Percentiles rank a stretch among this genome's conserved stretches.
Conservation (phyloP, 2,888 invertebrate genomes). For the Myopa testacea region DNA sequence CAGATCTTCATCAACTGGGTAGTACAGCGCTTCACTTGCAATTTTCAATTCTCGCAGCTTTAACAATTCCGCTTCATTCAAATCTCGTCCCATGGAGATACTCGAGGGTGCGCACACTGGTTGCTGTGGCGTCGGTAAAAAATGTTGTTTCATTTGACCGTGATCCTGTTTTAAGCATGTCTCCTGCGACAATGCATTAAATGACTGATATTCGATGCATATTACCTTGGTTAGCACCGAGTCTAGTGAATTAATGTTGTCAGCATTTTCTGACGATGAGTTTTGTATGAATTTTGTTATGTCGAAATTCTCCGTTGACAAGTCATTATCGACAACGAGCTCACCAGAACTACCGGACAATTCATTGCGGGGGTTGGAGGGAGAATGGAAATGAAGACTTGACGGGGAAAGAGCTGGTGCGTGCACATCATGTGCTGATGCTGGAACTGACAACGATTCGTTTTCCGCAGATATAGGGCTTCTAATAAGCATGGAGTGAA, state of each 20-base stretch:
- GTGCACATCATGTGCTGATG: slow-evolving; percentile 29
- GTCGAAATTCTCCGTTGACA: slow-evolving; percentile 52
- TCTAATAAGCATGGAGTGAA: slow-evolving; percentile 56
- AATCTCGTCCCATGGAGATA: slow-evolving; percentile 67
- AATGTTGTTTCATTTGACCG: slow-evolving; percentile 44
- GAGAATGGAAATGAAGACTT: slow-evolving; percentile 53
- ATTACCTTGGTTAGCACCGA: slow-evolving; percentile 88
- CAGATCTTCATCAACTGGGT: slow-evolving; percentile 86
- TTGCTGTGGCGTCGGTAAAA: slow-evolving; percentile 47
- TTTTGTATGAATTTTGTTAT: slow-evolving; percentile 56
- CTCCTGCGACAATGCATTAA: slow-evolving; percentile 64
- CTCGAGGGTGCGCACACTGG: slow-evolving; percentile 57
- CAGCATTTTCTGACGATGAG: slow-evolving; percentile 50
- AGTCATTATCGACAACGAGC: slow-evolving; percentile 42
- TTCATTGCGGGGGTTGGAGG: slow-evolving; percentile 49
- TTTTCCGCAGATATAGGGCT: slow-evolving; percentile 48
- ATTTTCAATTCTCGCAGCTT: slow-evolving; percentile 87
- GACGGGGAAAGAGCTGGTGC: slow-evolving; percentile 29
- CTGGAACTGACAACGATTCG: slow-evolving; percentile 7
- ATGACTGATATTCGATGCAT: slow-evolving; percentile 81
- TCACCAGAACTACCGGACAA: slow-evolving; percentile 54
- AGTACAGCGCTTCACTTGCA: slow-evolving; percentile 86
- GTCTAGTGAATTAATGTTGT: slow-evolving; percentile 75
- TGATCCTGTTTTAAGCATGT: slow-evolving; percentile 59
- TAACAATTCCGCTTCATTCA: slow-evolving; percentile 83